Percentiles rank a stretch among this genome's conserved stretches.
These are phyloP conservation scores for Drosophila melanocephala DNA, from an alignment of 2,888 invertebrate genomes.

Conservation along the genomic window DNA sequence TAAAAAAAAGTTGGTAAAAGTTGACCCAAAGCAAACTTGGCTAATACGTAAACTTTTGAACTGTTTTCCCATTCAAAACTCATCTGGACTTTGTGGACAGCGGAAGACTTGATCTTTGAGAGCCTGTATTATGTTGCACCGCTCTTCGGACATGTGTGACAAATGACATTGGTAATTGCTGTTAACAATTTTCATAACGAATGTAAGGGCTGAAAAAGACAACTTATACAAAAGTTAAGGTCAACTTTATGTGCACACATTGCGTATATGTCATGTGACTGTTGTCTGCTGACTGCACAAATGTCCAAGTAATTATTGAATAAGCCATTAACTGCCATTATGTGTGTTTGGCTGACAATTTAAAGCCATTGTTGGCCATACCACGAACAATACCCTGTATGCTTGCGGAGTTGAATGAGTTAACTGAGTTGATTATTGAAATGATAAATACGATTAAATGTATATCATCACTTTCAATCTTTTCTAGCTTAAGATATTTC, in stretches of 20 bases:
- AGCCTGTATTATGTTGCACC: not conserved
- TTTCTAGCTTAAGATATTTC: not conserved
- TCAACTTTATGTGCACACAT: conserved; percentile 3
- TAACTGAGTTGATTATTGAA: not conserved
- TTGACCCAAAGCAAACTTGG: conserved; percentile 21
- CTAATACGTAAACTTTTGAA: conserved; percentile 28
- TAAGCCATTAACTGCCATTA: conserved; percentile 31
- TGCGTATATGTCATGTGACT: conserved; percentile 33
- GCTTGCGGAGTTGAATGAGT: not conserved
- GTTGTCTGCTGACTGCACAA: not conserved
- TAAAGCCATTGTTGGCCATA: conserved; percentile 3
- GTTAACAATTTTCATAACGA: conserved; percentile 53
- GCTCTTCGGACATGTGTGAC: conserved; percentile 39
- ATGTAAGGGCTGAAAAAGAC: conserved; percentile 12
- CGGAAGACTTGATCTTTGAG: conserved; percentile 5
- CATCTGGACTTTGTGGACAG: conserved; percentile 40
- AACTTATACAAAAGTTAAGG: not conserved
- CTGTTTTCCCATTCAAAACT: conserved; percentile 30
- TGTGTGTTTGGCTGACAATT: conserved; percentile 6
- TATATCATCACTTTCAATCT: not conserved
- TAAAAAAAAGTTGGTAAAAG: conserved; percentile 41
- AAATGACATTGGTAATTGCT: conserved; percentile 66
- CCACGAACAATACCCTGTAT: conserved; percentile 1
- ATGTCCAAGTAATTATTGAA: conserved; percentile 22
- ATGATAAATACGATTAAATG: not conserved